These are phyloP conservation scores for Eupelmus urozonus DNA, from an alignment of 2,888 invertebrate species.

Conservation along the genomic window DNA sequence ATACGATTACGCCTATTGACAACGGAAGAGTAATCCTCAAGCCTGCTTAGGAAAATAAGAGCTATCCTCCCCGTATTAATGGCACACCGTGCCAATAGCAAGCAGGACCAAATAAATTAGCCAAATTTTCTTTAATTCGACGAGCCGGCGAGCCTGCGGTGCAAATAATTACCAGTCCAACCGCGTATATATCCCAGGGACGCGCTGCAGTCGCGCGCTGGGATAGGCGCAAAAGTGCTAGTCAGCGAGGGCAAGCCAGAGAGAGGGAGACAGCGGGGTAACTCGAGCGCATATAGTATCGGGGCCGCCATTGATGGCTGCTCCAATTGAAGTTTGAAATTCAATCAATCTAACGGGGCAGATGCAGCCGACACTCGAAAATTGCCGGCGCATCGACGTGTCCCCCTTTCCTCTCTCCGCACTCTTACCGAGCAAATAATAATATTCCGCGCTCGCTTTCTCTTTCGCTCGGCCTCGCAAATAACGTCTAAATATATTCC, in stretches of 20 bases:
- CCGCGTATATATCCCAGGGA: not conserved
- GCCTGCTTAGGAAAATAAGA: too few relatives aligned
- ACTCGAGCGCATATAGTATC: not conserved
- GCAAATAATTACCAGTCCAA: slow-evolving; percentile 6
- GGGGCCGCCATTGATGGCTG: slow-evolving; percentile 37
- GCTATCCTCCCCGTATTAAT: too few relatives aligned
- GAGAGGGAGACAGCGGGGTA: not conserved
- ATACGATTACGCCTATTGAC: too few relatives aligned
- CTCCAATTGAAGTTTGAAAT: slow-evolving; percentile 62
- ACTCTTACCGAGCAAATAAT: slow-evolving; percentile 48
- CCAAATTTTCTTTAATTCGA: slow-evolving; percentile 23
- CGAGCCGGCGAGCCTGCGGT: not conserved
- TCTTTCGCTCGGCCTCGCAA: not conserved
- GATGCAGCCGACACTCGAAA: slow-evolving; percentile 62
- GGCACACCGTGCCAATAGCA: too few relatives aligned
- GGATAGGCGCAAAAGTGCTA: slow-evolving; percentile 41
- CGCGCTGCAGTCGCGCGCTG: not conserved
- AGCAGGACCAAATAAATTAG: slow-evolving; percentile 6
- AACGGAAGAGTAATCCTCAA: too few relatives aligned
- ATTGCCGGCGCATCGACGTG: slow-evolving; percentile 61
- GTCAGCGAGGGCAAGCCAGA: slow-evolving; percentile 23
- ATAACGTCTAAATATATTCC: too few relatives aligned
- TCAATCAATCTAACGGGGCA: slow-evolving; percentile 62
- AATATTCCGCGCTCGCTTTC: slow-evolving; percentile 2
- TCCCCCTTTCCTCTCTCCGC: too few relatives aligned